A percentile compares a stretch with the other conserved stretches of the same genome.
phyloP scores from a whole-genome alignment of 64 coral and sea anemone species.

The Dendrophyllia cribrosa region DNA sequence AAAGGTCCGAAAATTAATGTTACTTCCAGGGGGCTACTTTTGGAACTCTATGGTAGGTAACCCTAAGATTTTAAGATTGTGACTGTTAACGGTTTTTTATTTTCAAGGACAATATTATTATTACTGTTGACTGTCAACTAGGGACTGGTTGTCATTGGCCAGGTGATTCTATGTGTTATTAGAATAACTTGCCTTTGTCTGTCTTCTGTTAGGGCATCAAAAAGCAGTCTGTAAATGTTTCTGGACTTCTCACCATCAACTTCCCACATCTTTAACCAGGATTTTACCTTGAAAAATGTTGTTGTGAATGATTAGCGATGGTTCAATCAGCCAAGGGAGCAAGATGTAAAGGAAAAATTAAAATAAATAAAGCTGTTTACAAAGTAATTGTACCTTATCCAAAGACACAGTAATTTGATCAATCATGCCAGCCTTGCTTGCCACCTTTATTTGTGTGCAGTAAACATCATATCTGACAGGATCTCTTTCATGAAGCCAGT shows the following conservation, averaged over 20 bases:
- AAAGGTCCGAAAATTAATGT: too few relatives aligned
- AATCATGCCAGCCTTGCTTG: conserved; percentile 85
- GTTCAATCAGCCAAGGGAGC: too few relatives aligned
- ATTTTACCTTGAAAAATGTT: conserved; percentile 58
- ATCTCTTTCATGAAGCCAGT: conserved; percentile 92
- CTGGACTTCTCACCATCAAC: conserved; percentile 79
- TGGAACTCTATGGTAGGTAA: too few relatives aligned
- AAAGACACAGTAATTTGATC: conserved; percentile 73
- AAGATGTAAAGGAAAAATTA: neutral
- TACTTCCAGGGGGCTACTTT: too few relatives aligned
- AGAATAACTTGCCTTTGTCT: conserved; percentile 72
- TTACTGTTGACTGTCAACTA: too few relatives aligned
- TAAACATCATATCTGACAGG: conserved; percentile 94
- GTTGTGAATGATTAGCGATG: too few relatives aligned
- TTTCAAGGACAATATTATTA: too few relatives aligned
- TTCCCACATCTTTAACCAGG: conserved; percentile 82
- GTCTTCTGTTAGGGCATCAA: conserved; percentile 85
- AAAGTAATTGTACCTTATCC: conserved; percentile 69
- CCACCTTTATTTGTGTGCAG: conserved; percentile 78
- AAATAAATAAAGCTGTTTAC: neutral
- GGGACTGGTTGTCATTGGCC: too few relatives aligned
- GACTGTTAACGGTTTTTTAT: too few relatives aligned
- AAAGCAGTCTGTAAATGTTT: conserved; percentile 83
- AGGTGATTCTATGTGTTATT: neutral
- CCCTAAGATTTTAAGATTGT: too few relatives aligned